Evolutionary conservation across 2,113 vertebrate genomes (phyloP), one percentile per base, ranked within the genome.

Genomic region (Lepus timidus): DNA sequence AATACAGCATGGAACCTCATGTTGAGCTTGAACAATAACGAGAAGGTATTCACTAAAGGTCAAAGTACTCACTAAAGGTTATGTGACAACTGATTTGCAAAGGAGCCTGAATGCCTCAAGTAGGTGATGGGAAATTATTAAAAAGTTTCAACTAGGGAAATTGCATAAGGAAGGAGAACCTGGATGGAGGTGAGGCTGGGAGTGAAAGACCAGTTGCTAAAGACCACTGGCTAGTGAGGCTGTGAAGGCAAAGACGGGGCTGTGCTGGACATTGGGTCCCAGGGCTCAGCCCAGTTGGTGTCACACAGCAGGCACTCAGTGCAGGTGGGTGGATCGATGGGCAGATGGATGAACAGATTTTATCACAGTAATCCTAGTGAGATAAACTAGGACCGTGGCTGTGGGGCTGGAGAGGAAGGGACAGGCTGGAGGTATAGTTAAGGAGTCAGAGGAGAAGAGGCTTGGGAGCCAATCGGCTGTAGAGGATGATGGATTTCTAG

Each of bases 401-500:
- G n/a, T 74, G 6, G 55, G 36, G 23, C 87, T 36, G 0, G 39
- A 85, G 39, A 90, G 39, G 65, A 89, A 86, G 39, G 33, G 12
- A 88, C 74, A 85, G 5, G 68, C 33, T 73, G 39, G 64, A 90
- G 36, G 61, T 75, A 23, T 88, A 91, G 83, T 89, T 91, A 86
- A 95, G 51, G 49, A 94, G 51, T 61, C 31, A 68, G 75, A 84
- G 52, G 9, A 92, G 76, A 73, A 62, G 81, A 84, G 6, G n/a
- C 39, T 84, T 96, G 49, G 71, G 87, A 90, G 93, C 74, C 86
- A 88, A 8, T 39, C 78, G 36, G 75, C 65, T 83, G 61, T 58
- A 87, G 75, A 91, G 3, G 64, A 86, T 86, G 79, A 96, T 89
- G 78, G 36, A 97, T 97, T 96, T 95, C 49, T 75, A 91, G 55